Conservation (phyloP, 2,888 invertebrate species). For the Rhagium mordax region DNA sequence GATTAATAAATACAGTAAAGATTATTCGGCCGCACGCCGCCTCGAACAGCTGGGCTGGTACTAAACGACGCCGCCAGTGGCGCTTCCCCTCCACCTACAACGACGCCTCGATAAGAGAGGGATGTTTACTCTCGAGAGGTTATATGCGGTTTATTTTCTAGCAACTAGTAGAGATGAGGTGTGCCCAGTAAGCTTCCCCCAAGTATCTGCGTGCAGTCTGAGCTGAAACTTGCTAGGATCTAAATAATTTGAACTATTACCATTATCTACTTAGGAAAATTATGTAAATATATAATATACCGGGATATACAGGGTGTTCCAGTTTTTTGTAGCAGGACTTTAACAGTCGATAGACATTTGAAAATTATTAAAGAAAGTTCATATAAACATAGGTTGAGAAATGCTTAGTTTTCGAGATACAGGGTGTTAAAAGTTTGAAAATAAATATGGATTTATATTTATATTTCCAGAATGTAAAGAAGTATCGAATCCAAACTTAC, state of each 20-base stretch:
- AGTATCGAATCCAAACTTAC: too few relatives aligned
- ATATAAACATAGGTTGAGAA: too few relatives aligned
- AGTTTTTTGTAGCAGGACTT: too few relatives aligned
- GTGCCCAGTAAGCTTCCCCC: slow-evolving; percentile 28
- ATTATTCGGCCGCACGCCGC: slow-evolving; percentile 57
- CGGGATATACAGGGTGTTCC: too few relatives aligned
- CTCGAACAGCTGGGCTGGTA: slow-evolving; percentile 62
- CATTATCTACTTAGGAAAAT: slow-evolving; percentile 10
- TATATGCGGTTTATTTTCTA: slow-evolving; percentile 38
- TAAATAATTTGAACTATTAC: slow-evolving; percentile 10
- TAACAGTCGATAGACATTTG: too few relatives aligned
- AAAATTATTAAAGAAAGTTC: too few relatives aligned
- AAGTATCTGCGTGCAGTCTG: not conserved
- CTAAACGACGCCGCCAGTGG: slow-evolving; percentile 64
- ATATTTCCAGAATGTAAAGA: too few relatives aligned
- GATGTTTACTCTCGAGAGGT: slow-evolving; percentile 49
- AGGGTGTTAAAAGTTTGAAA: too few relatives aligned
- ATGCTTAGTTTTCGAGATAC: too few relatives aligned
- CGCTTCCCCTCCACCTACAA: slow-evolving; percentile 67
- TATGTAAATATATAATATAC: not conserved
- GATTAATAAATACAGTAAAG: slow-evolving; percentile 44
- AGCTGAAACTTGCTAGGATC: not conserved
- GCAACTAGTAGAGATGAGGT: slow-evolving; percentile 42
- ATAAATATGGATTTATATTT: too few relatives aligned
- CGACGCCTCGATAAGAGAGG: slow-evolving; percentile 66